Percentiles rank a stretch among this genome's conserved stretches.
These are phyloP conservation scores for Aphelocoma coerulescens DNA, from an alignment of 2,113 vertebrate species.

Conservation along the genomic window DNA sequence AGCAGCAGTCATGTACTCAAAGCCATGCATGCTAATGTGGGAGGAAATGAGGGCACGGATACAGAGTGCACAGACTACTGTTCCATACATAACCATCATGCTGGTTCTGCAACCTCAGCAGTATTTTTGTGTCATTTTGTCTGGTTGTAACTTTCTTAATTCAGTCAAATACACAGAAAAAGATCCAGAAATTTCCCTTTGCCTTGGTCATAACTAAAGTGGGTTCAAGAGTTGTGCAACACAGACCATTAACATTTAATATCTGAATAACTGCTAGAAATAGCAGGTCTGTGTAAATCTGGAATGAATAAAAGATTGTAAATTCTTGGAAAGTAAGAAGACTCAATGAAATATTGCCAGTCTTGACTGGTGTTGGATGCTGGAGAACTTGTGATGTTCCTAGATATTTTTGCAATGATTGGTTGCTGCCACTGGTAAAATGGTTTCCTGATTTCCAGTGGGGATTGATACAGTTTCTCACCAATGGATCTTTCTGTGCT, in stretches of 20 bases:
- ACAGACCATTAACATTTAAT: neutral
- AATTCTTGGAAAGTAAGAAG: neutral
- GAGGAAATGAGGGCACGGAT: neutral
- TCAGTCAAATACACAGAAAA: neutral
- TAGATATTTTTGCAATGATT: neutral
- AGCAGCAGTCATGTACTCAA: neutral
- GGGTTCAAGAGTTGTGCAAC: neutral
- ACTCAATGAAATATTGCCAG: neutral
- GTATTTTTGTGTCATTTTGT: neutral
- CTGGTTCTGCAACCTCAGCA: neutral
- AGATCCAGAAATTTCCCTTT: neutral
- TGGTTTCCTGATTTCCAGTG: neutral
- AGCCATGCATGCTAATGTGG: neutral
- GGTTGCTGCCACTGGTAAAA: neutral
- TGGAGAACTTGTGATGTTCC: neutral
- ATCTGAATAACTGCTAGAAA: neutral
- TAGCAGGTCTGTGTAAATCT: neutral
- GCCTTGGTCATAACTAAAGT: neutral
- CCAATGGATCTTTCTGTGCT: neutral
- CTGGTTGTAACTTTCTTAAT: neutral
- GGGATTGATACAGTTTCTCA: neutral
- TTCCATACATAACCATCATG: rapidly evolving
- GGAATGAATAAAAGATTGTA: neutral
- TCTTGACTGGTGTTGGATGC: neutral
- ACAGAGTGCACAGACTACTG: neutral